Percentiles rank a stretch among this genome's conserved stretches.
Conservation (phyloP, 2,113 vertebrate genomes). For the Bos javanicus region DNA sequence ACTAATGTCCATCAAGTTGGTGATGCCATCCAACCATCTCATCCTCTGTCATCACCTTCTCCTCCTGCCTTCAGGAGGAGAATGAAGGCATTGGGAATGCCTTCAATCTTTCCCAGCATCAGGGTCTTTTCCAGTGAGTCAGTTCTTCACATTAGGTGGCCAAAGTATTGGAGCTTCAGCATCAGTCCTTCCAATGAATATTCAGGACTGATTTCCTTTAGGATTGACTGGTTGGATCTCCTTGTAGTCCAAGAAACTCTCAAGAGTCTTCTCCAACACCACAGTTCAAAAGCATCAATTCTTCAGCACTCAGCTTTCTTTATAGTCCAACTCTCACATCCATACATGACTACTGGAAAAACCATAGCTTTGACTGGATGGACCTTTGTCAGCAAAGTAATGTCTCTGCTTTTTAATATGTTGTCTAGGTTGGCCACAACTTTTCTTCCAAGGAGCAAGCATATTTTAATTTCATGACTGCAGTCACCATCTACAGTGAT, state of each 20-base stretch:
- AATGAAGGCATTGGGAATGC: no score
- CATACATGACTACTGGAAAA: neutral
- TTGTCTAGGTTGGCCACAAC: neutral
- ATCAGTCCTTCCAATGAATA: neutral
- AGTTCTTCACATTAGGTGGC: neutral
- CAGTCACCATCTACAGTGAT: neutral
- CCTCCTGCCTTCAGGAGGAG: no score
- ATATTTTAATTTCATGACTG: neutral
- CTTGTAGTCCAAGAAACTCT: neutral
- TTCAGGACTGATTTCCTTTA: neutral
- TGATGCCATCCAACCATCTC: no score
- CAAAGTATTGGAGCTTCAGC: neutral
- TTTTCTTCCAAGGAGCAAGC: neutral
- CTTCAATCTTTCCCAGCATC: neutral
- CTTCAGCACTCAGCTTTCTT: neutral
- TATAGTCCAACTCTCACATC: neutral
- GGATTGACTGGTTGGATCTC: neutral
- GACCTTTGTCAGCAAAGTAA: no score
- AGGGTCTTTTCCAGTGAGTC: neutral
- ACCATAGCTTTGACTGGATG: neutral
- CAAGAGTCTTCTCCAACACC: neutral
- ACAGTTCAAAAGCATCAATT: neutral
- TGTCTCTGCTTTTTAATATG: neutral
- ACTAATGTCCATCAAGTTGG: no score
- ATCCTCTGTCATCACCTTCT: no score